A percentile compares a stretch with the other conserved stretches of the same genome.
phyloP scores from a whole-genome alignment of 2,797 vertebrate genomes.

The Trachops cirrhosus region DNA sequence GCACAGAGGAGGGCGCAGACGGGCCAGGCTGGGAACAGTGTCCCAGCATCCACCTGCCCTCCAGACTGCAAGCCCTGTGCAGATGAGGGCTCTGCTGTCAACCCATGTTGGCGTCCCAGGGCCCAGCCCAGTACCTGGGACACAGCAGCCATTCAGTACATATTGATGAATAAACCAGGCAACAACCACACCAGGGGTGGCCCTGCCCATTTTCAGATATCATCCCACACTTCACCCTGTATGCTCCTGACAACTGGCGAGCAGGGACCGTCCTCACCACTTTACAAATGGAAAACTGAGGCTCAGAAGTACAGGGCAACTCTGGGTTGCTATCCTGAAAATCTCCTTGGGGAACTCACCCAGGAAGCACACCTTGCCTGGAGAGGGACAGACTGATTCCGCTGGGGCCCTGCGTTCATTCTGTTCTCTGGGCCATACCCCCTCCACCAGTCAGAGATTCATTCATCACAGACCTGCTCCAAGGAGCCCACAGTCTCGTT shows the following conservation, averaged over 20 bases:
- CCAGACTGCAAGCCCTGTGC: accelerated
- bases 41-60: neutral
- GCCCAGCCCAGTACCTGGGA: neutral
- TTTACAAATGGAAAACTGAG: neutral
- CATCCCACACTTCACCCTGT: neutral
- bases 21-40: too few relatives aligned
- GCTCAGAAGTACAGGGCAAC: neutral
- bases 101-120: neutral
- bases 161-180: neutral
- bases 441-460: neutral
- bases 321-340: neutral
- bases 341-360: neutral
- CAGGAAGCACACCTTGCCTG: neutral
- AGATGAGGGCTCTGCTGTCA: neutral
- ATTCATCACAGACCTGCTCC: neutral
- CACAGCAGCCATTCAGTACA: neutral
- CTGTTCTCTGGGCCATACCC: neutral
- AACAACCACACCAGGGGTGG: neutral
- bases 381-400: neutral
- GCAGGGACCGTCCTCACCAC: neutral
- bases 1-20: neutral
- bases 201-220: neutral
- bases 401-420: neutral
- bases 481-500: neutral
- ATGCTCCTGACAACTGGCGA: neutral